These are phyloP conservation scores for Platichthys stellatus DNA, from an alignment of 2,113 vertebrate genomes.

Conservation along the genomic window DNA sequence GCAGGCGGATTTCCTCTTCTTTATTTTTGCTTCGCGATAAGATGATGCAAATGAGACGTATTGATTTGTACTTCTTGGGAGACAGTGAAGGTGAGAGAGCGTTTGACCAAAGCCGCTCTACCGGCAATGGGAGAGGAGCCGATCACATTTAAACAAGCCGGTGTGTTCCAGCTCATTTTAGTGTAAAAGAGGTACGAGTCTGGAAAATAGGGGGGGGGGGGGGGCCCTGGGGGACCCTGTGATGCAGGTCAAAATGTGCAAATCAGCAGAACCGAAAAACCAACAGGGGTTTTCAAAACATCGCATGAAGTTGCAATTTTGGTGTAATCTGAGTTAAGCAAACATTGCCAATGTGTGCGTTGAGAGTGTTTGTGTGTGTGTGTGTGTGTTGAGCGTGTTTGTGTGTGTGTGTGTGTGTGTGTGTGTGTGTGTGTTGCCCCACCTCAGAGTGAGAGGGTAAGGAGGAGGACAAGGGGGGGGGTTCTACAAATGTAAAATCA, in stretches of 20 bases:
- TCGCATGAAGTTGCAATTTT: constrained; percentile 31
- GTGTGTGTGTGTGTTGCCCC: not conserved
- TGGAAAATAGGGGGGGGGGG: no score
- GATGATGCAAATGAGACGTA: no score
- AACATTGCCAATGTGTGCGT: constrained; percentile 13
- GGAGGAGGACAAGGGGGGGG: not conserved
- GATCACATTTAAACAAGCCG: no score
- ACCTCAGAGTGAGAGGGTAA: constrained; percentile 12
- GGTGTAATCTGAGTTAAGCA: constrained; percentile 40
- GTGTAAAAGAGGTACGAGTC: no score
- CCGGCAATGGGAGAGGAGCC: no score
- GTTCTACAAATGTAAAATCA: not conserved
- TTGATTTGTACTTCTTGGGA: no score
- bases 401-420: constrained; percentile 11
- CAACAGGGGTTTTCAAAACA: not conserved
- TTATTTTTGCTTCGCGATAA: no score
- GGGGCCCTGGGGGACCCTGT: no score
- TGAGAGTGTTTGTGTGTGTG: constrained; percentile 2
- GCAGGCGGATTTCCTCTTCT: no score
- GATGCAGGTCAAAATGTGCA: not conserved
- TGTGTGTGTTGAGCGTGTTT: not conserved
- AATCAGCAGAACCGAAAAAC: constrained; percentile 42
- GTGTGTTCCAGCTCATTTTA: no score
- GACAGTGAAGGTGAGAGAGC: no score
- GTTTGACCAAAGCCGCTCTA: no score